Conservation (phyloP, 2,113 vertebrate species). For the Cryptotis parvus region DNA sequence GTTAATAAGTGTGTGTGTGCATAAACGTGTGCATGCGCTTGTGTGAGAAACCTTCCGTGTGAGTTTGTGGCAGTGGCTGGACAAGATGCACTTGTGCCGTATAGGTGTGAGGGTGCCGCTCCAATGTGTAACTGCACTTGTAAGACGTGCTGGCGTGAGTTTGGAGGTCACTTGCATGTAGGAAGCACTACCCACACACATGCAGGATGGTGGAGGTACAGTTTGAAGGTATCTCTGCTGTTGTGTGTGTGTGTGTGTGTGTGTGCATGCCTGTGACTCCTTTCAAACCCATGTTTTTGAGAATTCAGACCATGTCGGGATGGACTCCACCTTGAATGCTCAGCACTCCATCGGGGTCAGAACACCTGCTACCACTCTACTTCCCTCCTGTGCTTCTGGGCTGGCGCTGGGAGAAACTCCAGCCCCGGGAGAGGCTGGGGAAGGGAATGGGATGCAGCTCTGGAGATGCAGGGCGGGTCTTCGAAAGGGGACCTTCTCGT, state of each 20-base stretch:
- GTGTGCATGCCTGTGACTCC: neutral
- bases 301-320: slow-evolving; percentile 27
- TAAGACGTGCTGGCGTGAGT: no score
- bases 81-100: neutral
- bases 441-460: neutral
- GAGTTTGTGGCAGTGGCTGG: neutral
- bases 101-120: neutral
- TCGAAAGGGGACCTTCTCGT: neutral
- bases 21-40: neutral
- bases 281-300: slow-evolving; percentile 8
- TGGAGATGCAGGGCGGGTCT: neutral
- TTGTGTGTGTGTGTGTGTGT: neutral
- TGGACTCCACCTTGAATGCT: neutral
- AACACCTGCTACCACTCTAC: neutral
- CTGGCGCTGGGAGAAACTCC: neutral
- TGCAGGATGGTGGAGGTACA: neutral
- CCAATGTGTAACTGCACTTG: no score
- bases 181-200: neutral
- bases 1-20: neutral
- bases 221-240: neutral
- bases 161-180: neutral
- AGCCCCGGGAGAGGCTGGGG: neutral
- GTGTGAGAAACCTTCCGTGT: neutral
- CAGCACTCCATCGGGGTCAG: neutral
- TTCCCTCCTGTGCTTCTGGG: neutral